Percentiles rank a stretch among this genome's conserved stretches.
Evolutionary conservation across 2,113 vertebrate genomes (phyloP).

Genomic region (Telmatochromis sp.): DNA sequence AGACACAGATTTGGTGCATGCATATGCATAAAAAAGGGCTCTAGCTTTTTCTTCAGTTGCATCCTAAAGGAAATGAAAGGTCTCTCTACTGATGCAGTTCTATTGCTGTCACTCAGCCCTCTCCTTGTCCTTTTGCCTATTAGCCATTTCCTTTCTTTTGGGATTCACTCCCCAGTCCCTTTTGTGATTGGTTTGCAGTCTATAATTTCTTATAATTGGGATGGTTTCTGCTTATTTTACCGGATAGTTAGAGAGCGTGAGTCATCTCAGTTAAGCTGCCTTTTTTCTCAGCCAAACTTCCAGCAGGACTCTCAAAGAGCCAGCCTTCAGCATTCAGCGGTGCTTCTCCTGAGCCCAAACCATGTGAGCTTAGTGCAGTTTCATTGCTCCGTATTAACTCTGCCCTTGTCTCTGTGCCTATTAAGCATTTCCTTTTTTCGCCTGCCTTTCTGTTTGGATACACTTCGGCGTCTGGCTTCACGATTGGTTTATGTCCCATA

Average conservation of each 20-base stretch:
- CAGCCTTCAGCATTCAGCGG: constrained; percentile 59
- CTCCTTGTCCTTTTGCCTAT: neutral
- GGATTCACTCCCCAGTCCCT: neutral
- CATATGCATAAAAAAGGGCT: neutral
- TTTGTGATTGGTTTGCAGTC: neutral
- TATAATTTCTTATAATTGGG: constrained; percentile 11
- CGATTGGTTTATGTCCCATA: constrained; percentile 24
- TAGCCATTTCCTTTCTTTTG: neutral
- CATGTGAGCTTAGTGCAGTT: constrained; percentile 25
- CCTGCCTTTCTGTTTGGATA: constrained; percentile 26
- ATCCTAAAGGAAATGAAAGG: neutral
- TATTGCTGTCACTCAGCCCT: neutral
- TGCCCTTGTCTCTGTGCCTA: constrained; percentile 15
- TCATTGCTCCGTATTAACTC: constrained; percentile 7
- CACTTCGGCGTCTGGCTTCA: neutral
- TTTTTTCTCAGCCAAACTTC: constrained; percentile 56
- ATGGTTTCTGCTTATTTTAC: constrained; percentile 30
- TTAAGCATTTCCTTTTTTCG: constrained; percentile 21
- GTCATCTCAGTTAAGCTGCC: constrained; percentile 68
- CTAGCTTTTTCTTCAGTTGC: neutral
- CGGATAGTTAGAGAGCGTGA: constrained; percentile 47
- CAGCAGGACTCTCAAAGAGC: constrained; percentile 48
- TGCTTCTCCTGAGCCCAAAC: constrained; percentile 30
- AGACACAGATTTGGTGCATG: neutral
- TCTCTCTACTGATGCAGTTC: neutral